phyloP scores from a whole-genome alignment of 2,888 invertebrate genomes.

The Nipponacmea schrenckii region DNA sequence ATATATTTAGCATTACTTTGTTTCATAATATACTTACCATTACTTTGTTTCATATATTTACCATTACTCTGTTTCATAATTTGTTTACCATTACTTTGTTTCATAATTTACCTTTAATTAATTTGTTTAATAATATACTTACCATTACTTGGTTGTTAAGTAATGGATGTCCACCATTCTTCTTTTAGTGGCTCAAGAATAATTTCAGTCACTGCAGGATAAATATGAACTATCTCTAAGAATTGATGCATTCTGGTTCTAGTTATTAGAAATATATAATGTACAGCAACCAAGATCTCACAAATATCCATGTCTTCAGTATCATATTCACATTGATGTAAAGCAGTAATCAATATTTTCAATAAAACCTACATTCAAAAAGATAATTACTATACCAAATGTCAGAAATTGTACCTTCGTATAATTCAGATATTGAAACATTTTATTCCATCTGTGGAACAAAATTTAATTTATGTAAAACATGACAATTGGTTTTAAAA shows the following conservation, averaged over 20 bases:
- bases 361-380: constrained; percentile 19
- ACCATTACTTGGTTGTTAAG: constrained; percentile 41
- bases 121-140: constrained; percentile 26
- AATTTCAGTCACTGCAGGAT: constrained; percentile 38
- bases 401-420: no score
- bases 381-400: not conserved
- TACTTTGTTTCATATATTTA: no score
- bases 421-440: no score
- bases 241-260: constrained; percentile 37
- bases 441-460: no score
- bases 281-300: constrained; percentile 20
- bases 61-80: no score
- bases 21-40: no score
- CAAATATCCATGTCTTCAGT: constrained; percentile 9
- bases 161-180: constrained; percentile 33
- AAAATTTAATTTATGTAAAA: no score
- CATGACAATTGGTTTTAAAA: no score
- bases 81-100: no score
- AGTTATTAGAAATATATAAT: constrained; percentile 14
- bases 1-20: no score
- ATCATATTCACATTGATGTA: constrained; percentile 15
- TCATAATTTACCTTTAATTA: no score
- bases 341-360: constrained; percentile 14
- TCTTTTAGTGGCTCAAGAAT: constrained; percentile 31
- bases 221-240: constrained; percentile 40